phyloP scores from a whole-genome alignment of 2,888 invertebrate genomes.

The Aphidoletes aphidimyza region DNA sequence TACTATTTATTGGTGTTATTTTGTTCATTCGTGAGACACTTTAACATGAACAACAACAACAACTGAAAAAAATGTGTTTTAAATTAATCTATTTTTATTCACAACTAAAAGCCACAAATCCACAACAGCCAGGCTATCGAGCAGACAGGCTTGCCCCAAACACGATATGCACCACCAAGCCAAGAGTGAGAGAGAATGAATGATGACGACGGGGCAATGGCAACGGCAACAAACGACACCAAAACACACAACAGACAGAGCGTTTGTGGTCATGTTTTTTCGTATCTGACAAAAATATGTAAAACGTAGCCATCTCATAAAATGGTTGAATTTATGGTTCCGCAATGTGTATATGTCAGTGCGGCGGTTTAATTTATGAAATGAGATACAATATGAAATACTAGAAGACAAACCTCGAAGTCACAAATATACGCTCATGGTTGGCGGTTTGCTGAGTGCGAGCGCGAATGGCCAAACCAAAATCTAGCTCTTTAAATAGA shows the following conservation, averaged over 20 bases:
- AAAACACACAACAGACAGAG: not conserved
- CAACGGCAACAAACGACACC: not conserved
- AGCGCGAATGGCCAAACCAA: not conserved
- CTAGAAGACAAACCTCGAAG: slow-evolving; percentile 37
- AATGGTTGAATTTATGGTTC: slow-evolving; percentile 48
- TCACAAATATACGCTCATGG: not conserved
- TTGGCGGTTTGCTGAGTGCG: not conserved
- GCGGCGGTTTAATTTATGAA: slow-evolving; percentile 42
- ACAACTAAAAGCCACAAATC: slow-evolving; percentile 41
- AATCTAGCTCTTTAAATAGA: slow-evolving; percentile 47
- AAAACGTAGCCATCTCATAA: slow-evolving; percentile 43
- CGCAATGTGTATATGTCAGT: slow-evolving; percentile 50
- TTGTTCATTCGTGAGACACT: slow-evolving; percentile 29
- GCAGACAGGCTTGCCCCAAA: not conserved
- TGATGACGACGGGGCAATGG: not conserved
- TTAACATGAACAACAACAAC: too few relatives aligned
- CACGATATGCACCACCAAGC: not conserved
- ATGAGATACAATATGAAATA: slow-evolving; percentile 53
- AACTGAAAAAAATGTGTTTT: slow-evolving; percentile 45
- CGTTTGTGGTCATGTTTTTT: slow-evolving; percentile 33
- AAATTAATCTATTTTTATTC: slow-evolving; percentile 51
- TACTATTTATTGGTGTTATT: slow-evolving; percentile 2
- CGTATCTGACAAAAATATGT: slow-evolving; percentile 40
- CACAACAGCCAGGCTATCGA: too few relatives aligned
- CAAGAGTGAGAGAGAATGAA: not conserved